phyloP scores from a whole-genome alignment of 2,113 vertebrate species.

The Corythornis vintsioides region DNA sequence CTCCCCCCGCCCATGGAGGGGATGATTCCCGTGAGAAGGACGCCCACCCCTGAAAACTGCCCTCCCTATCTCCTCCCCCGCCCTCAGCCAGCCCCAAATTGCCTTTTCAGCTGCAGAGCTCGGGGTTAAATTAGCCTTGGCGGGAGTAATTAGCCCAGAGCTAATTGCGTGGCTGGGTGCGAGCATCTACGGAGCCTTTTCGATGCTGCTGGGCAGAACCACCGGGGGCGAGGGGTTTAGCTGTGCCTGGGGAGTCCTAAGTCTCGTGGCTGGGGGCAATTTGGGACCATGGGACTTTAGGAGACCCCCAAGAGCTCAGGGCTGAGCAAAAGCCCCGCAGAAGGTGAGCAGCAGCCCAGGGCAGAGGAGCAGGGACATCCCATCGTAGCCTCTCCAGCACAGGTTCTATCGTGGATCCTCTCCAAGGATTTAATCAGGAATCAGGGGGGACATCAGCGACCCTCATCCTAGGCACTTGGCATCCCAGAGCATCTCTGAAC shows the following conservation, averaged over 20 bases:
- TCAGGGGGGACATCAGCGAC: not conserved
- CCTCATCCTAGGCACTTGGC: not conserved
- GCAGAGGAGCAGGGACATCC: accelerated
- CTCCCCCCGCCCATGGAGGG: not conserved
- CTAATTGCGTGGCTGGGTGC: not conserved
- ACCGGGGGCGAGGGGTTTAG: not conserved
- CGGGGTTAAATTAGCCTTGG: not conserved
- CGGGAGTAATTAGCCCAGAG: not conserved
- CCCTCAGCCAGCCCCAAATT: not conserved
- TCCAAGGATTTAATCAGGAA: accelerated
- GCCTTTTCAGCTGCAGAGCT: not conserved
- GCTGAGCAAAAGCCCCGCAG: not conserved
- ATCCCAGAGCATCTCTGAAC: not conserved
- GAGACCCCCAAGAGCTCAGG: accelerated
- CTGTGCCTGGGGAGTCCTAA: not conserved
- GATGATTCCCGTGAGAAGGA: not conserved
- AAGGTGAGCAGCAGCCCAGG: not conserved
- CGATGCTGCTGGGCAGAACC: not conserved
- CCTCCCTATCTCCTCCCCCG: not conserved
- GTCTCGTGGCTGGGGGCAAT: not conserved
- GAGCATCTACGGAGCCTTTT: not conserved
- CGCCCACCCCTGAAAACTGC: too few relatives aligned
- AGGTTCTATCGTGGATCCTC: accelerated
- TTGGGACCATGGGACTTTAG: accelerated
- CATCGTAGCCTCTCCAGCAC: accelerated